phyloP scores from a whole-genome alignment of 2,113 vertebrate genomes.

The Anser brachyrhynchus region DNA sequence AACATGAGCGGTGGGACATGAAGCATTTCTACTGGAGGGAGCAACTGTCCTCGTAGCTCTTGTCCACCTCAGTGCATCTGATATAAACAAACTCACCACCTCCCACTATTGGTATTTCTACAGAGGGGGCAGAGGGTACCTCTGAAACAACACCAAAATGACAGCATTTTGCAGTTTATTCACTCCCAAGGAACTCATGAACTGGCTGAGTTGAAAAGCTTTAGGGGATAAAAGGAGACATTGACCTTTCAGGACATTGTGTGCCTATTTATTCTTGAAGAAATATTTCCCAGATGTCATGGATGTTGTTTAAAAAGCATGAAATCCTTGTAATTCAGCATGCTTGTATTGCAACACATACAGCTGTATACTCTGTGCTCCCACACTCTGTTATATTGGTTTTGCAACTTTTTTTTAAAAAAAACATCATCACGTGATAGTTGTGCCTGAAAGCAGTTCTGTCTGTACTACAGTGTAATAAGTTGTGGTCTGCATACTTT shows the following conservation, averaged over 20 bases:
- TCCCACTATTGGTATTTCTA: neutral
- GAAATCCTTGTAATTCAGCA: neutral
- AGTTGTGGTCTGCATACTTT: conserved; percentile 15
- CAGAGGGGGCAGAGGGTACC: neutral
- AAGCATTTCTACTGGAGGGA: neutral
- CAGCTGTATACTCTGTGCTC: neutral
- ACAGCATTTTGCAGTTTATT: neutral
- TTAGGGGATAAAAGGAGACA: neutral
- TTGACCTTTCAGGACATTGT: conserved; percentile 5
- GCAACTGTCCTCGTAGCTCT: neutral
- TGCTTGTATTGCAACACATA: neutral
- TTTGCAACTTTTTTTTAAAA: neutral
- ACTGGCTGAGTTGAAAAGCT: neutral
- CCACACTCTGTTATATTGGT: neutral
- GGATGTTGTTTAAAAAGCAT: neutral
- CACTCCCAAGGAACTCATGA: neutral
- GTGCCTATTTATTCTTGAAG: neutral
- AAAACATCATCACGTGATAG: neutral
- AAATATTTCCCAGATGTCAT: conserved; percentile 32
- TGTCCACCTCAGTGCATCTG: neutral
- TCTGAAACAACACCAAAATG: neutral
- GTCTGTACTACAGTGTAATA: neutral
- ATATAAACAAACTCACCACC: neutral
- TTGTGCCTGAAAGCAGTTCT: neutral
- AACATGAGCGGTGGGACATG: neutral